phyloP scores from a whole-genome alignment of 2,888 invertebrate genomes.

The Cephus nigrinus region DNA sequence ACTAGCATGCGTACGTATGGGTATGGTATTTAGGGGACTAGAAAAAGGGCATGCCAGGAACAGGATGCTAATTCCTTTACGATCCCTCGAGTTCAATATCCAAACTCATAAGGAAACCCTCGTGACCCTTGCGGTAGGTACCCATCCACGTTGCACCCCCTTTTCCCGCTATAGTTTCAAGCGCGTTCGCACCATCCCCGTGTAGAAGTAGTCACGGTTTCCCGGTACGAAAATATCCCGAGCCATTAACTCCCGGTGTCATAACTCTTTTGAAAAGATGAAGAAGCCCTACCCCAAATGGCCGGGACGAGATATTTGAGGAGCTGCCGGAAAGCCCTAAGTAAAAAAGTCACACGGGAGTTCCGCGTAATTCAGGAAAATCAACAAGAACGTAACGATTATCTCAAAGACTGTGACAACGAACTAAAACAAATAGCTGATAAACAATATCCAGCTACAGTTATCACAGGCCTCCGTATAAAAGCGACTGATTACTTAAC shows the following conservation, averaged over 20 bases:
- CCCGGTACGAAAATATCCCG: conserved; percentile 4
- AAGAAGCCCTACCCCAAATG: conserved; percentile 14
- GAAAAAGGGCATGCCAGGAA: background rate
- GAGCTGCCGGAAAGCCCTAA: conserved; percentile 7
- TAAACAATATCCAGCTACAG: background rate
- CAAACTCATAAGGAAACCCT: background rate
- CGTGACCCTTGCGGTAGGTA: background rate
- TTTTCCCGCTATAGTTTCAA: background rate
- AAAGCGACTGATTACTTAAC: background rate
- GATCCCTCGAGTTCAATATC: background rate
- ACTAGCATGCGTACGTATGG: background rate
- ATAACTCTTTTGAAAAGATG: conserved; percentile 17
- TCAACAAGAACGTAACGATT: background rate
- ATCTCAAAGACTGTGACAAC: background rate
- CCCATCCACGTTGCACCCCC: background rate
- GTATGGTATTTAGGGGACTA: background rate
- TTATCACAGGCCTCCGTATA: background rate
- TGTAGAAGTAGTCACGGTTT: background rate
- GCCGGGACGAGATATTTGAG: conserved; percentile 13
- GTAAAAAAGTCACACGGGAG: background rate
- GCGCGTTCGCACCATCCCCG: background rate
- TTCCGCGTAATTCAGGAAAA: background rate
- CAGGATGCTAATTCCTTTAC: background rate
- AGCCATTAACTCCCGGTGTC: conserved; percentile 8
- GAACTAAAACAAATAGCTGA: background rate